Conservation (phyloP, 2,888 invertebrate genomes). For the Diplazon laetatorius region DNA sequence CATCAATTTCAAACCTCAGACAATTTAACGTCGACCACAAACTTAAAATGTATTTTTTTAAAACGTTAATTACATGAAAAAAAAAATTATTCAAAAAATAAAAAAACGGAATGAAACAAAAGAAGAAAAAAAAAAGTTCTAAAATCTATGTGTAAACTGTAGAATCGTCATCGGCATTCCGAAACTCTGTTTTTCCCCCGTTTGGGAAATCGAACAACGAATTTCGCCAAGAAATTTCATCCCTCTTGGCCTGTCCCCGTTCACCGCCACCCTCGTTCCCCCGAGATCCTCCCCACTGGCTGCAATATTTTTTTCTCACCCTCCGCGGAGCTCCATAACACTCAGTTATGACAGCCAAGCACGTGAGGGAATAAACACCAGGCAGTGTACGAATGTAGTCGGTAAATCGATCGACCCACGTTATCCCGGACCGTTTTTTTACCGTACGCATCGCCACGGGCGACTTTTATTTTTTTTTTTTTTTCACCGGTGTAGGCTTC, state of each 20-base stretch:
- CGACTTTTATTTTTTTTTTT: slow-evolving; percentile 4
- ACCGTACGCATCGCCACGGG: not conserved
- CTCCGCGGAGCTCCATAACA: not conserved
- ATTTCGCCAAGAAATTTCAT: not conserved
- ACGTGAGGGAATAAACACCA: slow-evolving; percentile 1
- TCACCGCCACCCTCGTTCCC: not conserved
- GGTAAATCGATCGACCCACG: slow-evolving; percentile 37
- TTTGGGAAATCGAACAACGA: not conserved
- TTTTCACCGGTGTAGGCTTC: too few species aligned
- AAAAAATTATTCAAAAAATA: too few species aligned
- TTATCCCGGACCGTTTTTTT: not conserved
- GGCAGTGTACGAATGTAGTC: slow-evolving; percentile 17
- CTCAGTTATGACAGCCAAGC: not conserved
- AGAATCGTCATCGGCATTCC: not conserved
- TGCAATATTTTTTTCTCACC: not conserved
- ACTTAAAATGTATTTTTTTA: too few species aligned
- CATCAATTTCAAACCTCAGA: too few species aligned
- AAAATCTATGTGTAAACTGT: too few species aligned
- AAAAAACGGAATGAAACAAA: too few species aligned
- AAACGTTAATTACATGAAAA: too few species aligned
- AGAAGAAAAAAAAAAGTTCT: too few species aligned
- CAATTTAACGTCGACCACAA: too few species aligned
- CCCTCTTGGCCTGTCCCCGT: not conserved
- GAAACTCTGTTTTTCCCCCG: not conserved
- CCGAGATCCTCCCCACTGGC: not conserved